phyloP scores from a whole-genome alignment of 2,797 vertebrate genomes.

The Toxotes lorentzi region DNA sequence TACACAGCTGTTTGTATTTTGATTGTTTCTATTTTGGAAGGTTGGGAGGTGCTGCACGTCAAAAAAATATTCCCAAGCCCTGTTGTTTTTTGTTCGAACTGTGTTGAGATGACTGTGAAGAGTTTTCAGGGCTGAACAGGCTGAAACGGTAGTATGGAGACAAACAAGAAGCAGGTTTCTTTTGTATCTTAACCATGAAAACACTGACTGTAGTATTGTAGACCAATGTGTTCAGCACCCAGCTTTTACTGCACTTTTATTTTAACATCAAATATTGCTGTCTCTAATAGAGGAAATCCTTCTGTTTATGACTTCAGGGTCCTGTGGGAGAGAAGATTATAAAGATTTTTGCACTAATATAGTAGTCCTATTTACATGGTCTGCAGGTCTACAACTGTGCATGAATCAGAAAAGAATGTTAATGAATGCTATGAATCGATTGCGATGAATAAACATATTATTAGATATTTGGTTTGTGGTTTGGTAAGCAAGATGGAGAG shows the following conservation, averaged over 20 bases:
- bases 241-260: slow-evolving; percentile 4
- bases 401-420: not conserved
- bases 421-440: not conserved
- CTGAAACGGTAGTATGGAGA: not conserved
- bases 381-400: not conserved
- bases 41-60: no score
- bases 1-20: slow-evolving; percentile 14
- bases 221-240: not conserved
- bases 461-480: not conserved
- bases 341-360: no score
- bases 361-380: not conserved
- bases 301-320: not conserved
- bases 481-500: slow-evolving; percentile 3
- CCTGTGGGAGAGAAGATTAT: not conserved
- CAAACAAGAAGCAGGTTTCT: slow-evolving; percentile 19
- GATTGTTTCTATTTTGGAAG: slow-evolving; percentile 7
- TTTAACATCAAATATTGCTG: not conserved
- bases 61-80: not conserved
- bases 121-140: not conserved
- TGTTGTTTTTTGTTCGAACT: not conserved
- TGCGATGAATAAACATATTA: not conserved
- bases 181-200: slow-evolving; percentile 5
- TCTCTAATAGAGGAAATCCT: not conserved
- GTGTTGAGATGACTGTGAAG: not conserved
- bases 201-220: not conserved